Conservation (phyloP, 2,888 invertebrate genomes). For the Pogonocherus hispidulus region DNA sequence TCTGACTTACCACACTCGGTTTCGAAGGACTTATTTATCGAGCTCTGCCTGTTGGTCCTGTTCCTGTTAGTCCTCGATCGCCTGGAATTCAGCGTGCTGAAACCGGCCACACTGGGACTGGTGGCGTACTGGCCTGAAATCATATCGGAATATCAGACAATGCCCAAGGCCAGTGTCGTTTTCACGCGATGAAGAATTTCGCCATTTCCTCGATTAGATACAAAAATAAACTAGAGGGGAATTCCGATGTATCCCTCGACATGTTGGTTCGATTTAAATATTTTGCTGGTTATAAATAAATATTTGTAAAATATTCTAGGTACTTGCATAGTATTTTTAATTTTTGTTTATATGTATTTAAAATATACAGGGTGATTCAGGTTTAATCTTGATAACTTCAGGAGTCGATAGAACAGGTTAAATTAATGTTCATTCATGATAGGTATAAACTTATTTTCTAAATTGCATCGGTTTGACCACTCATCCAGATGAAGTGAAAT, state of each 20-base stretch:
- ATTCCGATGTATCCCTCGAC: background rate
- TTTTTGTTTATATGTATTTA: too few relatives aligned
- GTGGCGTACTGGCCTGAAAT: conserved; percentile 62
- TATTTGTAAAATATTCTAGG: too few relatives aligned
- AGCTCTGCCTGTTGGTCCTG: conserved; percentile 70
- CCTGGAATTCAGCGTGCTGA: conserved; percentile 73
- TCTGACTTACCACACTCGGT: conserved; percentile 60
- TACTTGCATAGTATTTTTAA: too few relatives aligned
- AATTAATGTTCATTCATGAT: too few relatives aligned
- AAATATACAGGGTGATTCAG: too few relatives aligned
- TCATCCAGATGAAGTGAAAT: too few relatives aligned
- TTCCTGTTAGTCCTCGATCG: conserved; percentile 65
- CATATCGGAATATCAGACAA: background rate
- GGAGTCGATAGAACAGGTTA: too few relatives aligned
- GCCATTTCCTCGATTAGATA: background rate
- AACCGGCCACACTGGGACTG: conserved; percentile 71
- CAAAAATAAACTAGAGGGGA: conserved; percentile 22
- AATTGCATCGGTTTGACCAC: too few relatives aligned
- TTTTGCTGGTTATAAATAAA: too few relatives aligned
- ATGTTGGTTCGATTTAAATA: too few relatives aligned
- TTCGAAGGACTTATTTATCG: conserved; percentile 66
- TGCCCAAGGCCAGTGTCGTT: background rate
- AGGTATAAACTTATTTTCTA: too few relatives aligned
- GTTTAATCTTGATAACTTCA: too few relatives aligned
- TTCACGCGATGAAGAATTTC: conserved; percentile 6